Evolutionary conservation across 2,113 vertebrate species (phyloP).

Genomic region (Peromyscus leucopus): DNA sequence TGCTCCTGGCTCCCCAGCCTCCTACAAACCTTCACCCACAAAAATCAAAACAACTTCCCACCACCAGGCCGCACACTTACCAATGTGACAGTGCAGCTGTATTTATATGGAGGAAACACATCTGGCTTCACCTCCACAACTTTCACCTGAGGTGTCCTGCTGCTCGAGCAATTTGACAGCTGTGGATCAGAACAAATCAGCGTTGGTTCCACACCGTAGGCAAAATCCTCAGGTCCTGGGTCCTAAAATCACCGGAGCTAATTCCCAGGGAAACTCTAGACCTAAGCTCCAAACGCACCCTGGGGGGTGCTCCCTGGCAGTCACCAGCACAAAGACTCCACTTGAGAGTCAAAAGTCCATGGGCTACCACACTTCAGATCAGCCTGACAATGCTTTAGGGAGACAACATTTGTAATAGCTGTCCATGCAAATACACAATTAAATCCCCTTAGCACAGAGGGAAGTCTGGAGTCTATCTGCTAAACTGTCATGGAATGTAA

Average conservation of each 20-base stretch:
- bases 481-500: not conserved
- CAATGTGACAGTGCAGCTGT: slow-evolving; percentile 89
- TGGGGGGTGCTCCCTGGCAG: not conserved
- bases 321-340: not conserved
- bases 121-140: slow-evolving; percentile 89
- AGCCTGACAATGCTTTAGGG: not conserved
- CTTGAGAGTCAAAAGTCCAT: not conserved
- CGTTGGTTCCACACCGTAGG: not conserved
- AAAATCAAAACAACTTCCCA: not conserved
- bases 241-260: not conserved
- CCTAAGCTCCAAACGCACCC: not conserved
- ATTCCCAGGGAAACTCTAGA: not conserved
- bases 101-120: slow-evolving; percentile 89
- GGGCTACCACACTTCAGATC: not conserved
- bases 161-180: slow-evolving; percentile 81
- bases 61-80: slow-evolving; percentile 77
- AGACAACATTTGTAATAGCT: not conserved
- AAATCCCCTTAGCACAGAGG: not conserved
- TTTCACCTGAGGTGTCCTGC: slow-evolving; percentile 85
- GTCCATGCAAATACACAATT: not conserved
- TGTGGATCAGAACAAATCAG: slow-evolving; percentile 76
- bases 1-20: not conserved
- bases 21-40: not conserved
- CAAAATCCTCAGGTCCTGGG: not conserved
- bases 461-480: not conserved